Conservation (phyloP, 2,113 vertebrate genomes). For the Centropus unirufus region DNA sequence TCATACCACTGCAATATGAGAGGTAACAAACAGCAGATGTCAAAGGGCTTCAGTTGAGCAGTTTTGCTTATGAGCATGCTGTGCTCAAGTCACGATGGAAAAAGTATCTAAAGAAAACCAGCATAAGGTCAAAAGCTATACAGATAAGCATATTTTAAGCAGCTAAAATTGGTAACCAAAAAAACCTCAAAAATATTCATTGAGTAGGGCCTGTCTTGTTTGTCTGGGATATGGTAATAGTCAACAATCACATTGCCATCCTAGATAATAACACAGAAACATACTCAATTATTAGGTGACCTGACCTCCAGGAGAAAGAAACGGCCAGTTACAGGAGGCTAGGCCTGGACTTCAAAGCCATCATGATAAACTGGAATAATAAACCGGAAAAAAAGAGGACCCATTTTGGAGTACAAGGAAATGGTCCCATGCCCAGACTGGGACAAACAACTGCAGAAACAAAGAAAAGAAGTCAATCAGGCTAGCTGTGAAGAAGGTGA, state of each 20-base stretch:
- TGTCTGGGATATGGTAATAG: background rate
- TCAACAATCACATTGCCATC: background rate
- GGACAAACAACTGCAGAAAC: background rate
- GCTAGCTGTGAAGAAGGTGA: background rate
- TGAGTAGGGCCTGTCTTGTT: background rate
- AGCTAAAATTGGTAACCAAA: background rate
- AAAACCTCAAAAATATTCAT: background rate
- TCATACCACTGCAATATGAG: background rate
- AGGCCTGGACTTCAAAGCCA: background rate
- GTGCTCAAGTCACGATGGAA: background rate
- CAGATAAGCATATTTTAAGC: background rate
- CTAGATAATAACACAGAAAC: background rate
- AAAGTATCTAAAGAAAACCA: background rate
- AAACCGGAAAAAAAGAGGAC: background rate
- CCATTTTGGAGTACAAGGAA: background rate
- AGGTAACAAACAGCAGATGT: background rate
- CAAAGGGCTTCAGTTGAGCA: background rate
- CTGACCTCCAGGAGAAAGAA: background rate
- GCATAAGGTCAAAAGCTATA: background rate
- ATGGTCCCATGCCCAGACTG: background rate
- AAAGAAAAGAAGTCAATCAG: background rate
- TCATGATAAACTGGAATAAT: background rate
- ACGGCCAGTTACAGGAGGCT: background rate
- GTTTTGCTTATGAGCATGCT: background rate
- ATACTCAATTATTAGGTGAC: background rate